phyloP scores from a whole-genome alignment of 2,797 vertebrate species.

The Arnoldichthys spilopterus region DNA sequence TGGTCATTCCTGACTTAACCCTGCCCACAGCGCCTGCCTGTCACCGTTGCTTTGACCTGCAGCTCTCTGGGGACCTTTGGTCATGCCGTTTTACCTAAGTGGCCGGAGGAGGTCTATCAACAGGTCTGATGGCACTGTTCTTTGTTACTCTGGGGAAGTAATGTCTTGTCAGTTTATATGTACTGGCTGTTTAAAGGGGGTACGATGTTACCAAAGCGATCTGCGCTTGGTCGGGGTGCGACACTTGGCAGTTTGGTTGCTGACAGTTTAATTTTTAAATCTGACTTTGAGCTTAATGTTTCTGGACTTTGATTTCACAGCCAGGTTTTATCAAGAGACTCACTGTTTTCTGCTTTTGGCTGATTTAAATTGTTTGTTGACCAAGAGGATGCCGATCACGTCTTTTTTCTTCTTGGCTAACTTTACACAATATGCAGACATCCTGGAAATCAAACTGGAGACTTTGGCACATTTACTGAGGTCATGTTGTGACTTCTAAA shows the following conservation, averaged over 20 bases:
- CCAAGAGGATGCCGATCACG: too few relatives aligned
- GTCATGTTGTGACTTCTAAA: neutral
- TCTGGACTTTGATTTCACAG: neutral
- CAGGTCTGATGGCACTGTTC: neutral
- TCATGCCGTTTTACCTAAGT: slow-evolving; percentile 3
- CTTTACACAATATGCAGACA: neutral
- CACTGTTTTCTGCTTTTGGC: neutral
- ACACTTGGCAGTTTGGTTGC: neutral
- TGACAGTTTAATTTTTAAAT: neutral
- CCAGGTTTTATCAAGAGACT: neutral
- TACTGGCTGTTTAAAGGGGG: neutral
- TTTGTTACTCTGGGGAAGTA: neutral
- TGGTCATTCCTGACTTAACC: neutral
- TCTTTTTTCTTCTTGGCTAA: neutral
- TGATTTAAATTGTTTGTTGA: neutral
- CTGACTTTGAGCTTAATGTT: neutral
- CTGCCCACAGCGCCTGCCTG: neutral
- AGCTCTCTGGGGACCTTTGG: neutral
- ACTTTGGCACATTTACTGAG: neutral
- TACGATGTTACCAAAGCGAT: too few relatives aligned
- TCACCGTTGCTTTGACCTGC: neutral
- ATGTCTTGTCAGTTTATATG: neutral
- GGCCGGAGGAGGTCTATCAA: neutral
- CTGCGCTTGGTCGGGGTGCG: neutral
- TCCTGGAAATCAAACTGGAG: neutral